Evolutionary conservation across 2,113 vertebrate species (phyloP).

Genomic region (Chaetops frenatus): DNA sequence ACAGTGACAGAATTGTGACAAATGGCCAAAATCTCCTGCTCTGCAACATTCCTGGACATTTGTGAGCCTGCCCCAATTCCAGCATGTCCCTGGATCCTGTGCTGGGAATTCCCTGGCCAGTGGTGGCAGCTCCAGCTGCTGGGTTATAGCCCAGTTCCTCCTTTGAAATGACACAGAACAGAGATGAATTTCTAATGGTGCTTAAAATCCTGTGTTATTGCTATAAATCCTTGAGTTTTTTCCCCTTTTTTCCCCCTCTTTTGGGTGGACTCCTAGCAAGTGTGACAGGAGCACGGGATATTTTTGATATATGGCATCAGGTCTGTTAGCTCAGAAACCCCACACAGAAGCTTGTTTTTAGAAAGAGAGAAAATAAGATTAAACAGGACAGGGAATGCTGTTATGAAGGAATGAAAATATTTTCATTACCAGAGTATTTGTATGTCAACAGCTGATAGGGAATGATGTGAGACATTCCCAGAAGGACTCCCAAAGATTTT

Average conservation of each 20-base stretch:
- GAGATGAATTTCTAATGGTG: neutral
- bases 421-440: conserved; percentile 85
- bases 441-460: conserved; percentile 86
- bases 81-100: neutral
- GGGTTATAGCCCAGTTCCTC: neutral
- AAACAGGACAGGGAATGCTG: conserved; percentile 77
- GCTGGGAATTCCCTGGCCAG: neutral
- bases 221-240: neutral
- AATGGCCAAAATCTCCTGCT: neutral
- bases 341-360: conserved; percentile 86
- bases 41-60: neutral
- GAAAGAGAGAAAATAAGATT: conserved; percentile 75
- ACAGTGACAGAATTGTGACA: neutral
- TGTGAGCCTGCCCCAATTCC: neutral
- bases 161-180: neutral
- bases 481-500: conserved; percentile 66
- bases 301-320: neutral
- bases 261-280: neutral
- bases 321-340: conserved; percentile 26
- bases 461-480: conserved; percentile 73
- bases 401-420: conserved; percentile 88
- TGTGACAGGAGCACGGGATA: neutral
- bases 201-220: neutral
- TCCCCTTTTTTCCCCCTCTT: neutral
- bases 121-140: neutral